Evolutionary conservation across 2,888 invertebrate species (phyloP), one percentile per base, ranked within the genome.

Genomic region (Fissipunctia ypsillon): DNA sequence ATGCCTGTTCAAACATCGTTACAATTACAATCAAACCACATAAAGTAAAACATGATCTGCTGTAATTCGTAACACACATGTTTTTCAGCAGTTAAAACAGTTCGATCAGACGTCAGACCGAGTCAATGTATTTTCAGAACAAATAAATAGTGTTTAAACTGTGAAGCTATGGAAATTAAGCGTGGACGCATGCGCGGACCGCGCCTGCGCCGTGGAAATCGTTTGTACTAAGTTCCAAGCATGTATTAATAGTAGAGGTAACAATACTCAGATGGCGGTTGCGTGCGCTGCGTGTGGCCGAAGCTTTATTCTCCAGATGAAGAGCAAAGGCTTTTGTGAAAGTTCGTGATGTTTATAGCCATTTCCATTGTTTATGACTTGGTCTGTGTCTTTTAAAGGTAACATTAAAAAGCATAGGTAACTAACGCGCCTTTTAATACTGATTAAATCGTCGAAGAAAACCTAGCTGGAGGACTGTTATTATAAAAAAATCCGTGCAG

Each of bases 71-170:
- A 85, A 86, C 84, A 80, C 87, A 87, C 89, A 90, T 94, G 93
- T 94, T 93, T 93, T 94, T 91, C 90, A 88, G 87, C 87, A 84
- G 86, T 93, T 93, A 93, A 94, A 93, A 89, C 91, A 80, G 83
- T 87, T 84, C 87, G 92, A 94, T 94, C 91, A 91, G 93, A 94
- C 94, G 93, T 90, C 92, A 89, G 90, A 91, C 89, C 87, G 87
- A 79, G 90, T 91, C 90, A 93, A 93, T 94, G 94, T 95, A 93
- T 95, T 95, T 95, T 94, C 93, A 93, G 91, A 93, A 90, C 92
- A 94, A 94, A 95, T 93, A 93, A 85, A 87, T 85, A 84, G 84
- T 74, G 80, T 85, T 88, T 82, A 84, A 80, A 83, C 80, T 83
- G 84, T 84, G 82, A 86, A 84, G 75, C 81, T 73, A 81, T 86